Conservation (phyloP, 2,888 invertebrate genomes). For the Agriopis aurantiaria region DNA sequence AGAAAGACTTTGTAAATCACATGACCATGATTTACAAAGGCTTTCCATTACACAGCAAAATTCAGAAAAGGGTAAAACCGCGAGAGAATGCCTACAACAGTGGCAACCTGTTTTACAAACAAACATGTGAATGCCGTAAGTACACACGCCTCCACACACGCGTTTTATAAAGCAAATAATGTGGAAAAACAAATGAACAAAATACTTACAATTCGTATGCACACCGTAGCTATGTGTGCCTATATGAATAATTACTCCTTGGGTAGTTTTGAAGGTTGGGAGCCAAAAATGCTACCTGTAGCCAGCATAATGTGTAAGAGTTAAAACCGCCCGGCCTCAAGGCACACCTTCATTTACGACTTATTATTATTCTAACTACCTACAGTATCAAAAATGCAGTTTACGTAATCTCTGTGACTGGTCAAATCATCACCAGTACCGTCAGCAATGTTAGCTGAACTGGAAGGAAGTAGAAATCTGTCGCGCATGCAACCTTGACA, state of each 20-base stretch:
- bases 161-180: constrained; percentile 24
- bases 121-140: constrained; percentile 22
- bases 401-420: neutral
- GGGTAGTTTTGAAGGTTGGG: neutral
- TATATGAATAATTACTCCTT: neutral
- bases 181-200: constrained; percentile 15
- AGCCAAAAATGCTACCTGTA: neutral
- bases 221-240: neutral
- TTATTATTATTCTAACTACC: neutral
- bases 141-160: constrained; percentile 16
- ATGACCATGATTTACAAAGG: constrained; percentile 41
- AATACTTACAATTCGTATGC: neutral
- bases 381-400: neutral
- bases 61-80: constrained; percentile 40
- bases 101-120: constrained; percentile 31
- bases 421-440: constrained; percentile 25
- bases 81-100: constrained; percentile 30
- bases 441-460: constrained; percentile 23
- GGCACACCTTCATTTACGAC: neutral
- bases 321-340: neutral
- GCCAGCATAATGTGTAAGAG: neutral
- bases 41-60: constrained; percentile 42
- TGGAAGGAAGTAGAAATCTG: constrained; percentile 68
- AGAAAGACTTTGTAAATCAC: constrained; percentile 41
- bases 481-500: constrained; percentile 68